Evolutionary conservation across 2,888 invertebrate genomes (phyloP).

Genomic region (Penaeus monodon): DNA sequence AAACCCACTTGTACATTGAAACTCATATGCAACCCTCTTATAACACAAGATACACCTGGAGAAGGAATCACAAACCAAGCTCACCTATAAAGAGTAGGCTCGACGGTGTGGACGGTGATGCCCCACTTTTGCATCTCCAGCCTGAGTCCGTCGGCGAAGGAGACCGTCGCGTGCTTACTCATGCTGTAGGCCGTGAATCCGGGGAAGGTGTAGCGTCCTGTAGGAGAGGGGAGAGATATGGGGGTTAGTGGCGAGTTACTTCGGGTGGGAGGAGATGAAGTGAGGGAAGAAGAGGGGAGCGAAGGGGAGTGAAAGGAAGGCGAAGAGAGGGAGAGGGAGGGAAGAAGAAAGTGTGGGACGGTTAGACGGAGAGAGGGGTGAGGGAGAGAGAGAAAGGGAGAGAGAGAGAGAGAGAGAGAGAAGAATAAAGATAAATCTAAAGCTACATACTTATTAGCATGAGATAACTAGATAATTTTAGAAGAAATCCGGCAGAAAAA

Average conservation of each 20-base stretch:
- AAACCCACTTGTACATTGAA: too few species aligned
- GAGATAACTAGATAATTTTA: too few species aligned
- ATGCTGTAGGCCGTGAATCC: constrained; percentile 68
- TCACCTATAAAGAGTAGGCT: constrained; percentile 68
- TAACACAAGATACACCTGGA: too few species aligned
- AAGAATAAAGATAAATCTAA: background rate
- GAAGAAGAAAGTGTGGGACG: background rate
- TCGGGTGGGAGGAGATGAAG: background rate
- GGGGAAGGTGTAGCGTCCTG: constrained; percentile 67
- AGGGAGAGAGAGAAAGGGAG: background rate
- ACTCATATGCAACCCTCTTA: too few species aligned
- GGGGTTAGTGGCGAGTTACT: background rate
- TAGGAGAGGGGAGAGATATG: background rate
- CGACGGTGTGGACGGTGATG: constrained; percentile 67
- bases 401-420: constrained; percentile 11
- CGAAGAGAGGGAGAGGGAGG: background rate
- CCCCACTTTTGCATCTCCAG: constrained; percentile 68
- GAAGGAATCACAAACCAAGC: background rate
- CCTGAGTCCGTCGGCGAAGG: constrained; percentile 68
- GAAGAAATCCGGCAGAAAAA: too few species aligned
- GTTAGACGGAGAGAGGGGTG: background rate
- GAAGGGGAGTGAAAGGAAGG: background rate
- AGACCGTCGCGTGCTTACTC: constrained; percentile 68
- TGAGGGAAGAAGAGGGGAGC: background rate
- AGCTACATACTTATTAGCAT: too few species aligned